Percentiles rank a stretch among this genome's conserved stretches.
Evolutionary conservation across 2,113 vertebrate species (phyloP).

Genomic region (Grantiella picta): DNA sequence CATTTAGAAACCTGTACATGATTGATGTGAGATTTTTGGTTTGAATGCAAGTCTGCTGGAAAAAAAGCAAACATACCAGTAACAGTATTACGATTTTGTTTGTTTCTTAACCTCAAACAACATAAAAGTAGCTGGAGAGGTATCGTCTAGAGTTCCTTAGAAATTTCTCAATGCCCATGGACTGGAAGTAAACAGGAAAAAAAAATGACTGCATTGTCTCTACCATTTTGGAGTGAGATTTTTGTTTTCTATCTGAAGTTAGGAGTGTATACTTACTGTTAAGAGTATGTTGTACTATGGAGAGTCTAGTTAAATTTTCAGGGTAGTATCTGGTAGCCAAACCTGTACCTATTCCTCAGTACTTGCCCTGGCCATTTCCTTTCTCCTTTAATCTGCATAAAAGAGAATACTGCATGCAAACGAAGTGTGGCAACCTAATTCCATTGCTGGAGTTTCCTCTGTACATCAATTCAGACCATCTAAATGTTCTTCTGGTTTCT

Average conservation of each 20-base stretch:
- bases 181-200: constrained; percentile 74
- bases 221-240: constrained; percentile 47
- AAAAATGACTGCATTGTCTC: constrained; percentile 26
- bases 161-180: constrained; percentile 69
- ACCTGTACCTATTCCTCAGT: constrained; percentile 24
- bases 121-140: constrained; percentile 53
- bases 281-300: constrained; percentile 36
- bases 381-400: constrained; percentile 56
- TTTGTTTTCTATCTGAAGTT: constrained; percentile 16
- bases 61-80: constrained; percentile 41
- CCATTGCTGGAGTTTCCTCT: constrained; percentile 30
- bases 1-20: constrained; percentile 51
- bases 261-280: constrained; percentile 66
- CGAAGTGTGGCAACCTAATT: constrained; percentile 31
- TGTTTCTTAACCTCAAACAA: constrained; percentile 65
- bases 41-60: constrained; percentile 10
- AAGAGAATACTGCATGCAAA: constrained; percentile 63
- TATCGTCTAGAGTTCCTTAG: constrained; percentile 62
- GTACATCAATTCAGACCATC: constrained; percentile 37
- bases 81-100: not conserved
- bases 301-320: constrained; percentile 52
- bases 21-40: constrained; percentile 51
- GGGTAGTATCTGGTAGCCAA: constrained; percentile 55
- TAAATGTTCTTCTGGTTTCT: constrained; percentile 51
- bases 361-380: constrained; percentile 21